phyloP scores from a whole-genome alignment of 2,888 invertebrate species.

The Phalera bucephala region DNA sequence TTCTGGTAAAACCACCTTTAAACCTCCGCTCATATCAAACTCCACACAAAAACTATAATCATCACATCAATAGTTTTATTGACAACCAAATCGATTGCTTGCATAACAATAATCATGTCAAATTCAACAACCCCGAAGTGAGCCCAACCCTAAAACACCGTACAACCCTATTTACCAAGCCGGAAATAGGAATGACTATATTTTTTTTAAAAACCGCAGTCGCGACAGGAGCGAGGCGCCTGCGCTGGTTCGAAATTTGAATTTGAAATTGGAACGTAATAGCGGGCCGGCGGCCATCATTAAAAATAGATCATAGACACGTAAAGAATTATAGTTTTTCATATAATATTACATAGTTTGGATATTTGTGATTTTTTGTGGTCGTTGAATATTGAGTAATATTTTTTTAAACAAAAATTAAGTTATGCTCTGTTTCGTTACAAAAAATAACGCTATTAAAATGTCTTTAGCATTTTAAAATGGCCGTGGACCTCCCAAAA shows the following conservation, averaged over 20 bases:
- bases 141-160: conserved; percentile 27
- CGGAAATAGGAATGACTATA: conserved; percentile 50
- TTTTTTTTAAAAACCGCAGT: conserved; percentile 54
- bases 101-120: conserved; percentile 41
- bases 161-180: conserved; percentile 38
- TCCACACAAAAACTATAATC: conserved; percentile 10
- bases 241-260: conserved; percentile 58
- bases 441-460: too few relatives aligned
- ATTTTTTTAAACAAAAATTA: background rate
- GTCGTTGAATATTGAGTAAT: background rate
- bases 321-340: conserved; percentile 53
- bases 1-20: background rate
- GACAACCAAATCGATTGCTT: conserved; percentile 37
- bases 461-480: too few relatives aligned
- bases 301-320: conserved; percentile 73
- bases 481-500: too few relatives aligned
- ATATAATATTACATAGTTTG: conserved; percentile 45
- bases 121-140: conserved; percentile 30
- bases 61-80: conserved; percentile 8
- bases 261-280: conserved; percentile 67
- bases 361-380: conserved; percentile 30
- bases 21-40: background rate
- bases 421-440: too few relatives aligned
- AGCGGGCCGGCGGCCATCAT: conserved; percentile 67
- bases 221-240: conserved; percentile 60